A percentile compares a stretch with the other conserved stretches of the same genome.
phyloP scores from a whole-genome alignment of 1,140 invertebrate species.

The Spodoptera litura region DNA sequence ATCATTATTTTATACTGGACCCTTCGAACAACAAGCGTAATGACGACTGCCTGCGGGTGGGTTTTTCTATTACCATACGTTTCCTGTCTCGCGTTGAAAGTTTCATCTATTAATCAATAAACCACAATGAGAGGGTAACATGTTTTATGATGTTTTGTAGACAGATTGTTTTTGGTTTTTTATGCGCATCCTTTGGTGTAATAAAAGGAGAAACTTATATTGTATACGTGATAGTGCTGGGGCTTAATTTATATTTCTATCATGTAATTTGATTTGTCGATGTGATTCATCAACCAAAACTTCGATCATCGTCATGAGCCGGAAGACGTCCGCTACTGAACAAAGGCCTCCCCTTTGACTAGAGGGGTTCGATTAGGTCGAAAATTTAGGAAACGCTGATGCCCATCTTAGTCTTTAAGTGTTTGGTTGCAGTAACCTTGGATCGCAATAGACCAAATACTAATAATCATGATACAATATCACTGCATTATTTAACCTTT shows the following conservation, averaged over 20 bases:
- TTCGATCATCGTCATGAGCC: too few relatives aligned
- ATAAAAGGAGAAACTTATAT: conserved; percentile 25
- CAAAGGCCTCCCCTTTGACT: too few relatives aligned
- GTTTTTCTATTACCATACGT: conserved; percentile 65
- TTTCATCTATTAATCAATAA: conserved; percentile 75
- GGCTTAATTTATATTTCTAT: background rate
- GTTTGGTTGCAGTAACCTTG: too few relatives aligned
- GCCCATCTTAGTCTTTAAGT: too few relatives aligned
- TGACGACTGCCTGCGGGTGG: conserved; percentile 68
- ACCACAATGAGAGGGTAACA: conserved; percentile 56
- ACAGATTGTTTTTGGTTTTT: conserved; percentile 43
- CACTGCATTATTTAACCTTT: too few relatives aligned
- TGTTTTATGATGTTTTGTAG: conserved; percentile 44
- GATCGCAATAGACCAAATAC: too few relatives aligned
- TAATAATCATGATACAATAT: too few relatives aligned
- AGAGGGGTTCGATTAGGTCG: too few relatives aligned
- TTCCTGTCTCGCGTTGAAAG: conserved; percentile 65
- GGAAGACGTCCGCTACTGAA: too few relatives aligned
- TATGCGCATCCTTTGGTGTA: conserved; percentile 16
- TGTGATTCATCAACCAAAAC: too few relatives aligned
- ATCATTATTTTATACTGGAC: conserved; percentile 76
- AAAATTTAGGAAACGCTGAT: too few relatives aligned
- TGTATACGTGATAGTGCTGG: background rate
- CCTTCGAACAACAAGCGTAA: conserved; percentile 66
- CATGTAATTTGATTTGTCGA: background rate